Conservation (phyloP, 2,797 vertebrate species). For the Coluber constrictor region DNA sequence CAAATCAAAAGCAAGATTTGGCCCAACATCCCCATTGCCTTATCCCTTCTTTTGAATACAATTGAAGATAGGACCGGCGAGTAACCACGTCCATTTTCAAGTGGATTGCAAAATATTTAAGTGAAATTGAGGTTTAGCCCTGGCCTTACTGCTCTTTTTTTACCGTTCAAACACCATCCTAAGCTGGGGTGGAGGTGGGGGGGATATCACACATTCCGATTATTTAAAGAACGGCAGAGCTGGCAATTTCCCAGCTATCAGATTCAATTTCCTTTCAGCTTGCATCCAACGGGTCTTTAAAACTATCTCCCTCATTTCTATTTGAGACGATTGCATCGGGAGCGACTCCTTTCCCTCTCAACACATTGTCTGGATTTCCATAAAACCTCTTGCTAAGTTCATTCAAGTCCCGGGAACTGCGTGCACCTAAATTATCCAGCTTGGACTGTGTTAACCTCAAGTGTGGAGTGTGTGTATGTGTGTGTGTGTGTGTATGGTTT, state of each 20-base stretch:
- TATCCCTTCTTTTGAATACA: not conserved
- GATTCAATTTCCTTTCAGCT: not conserved
- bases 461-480: not conserved
- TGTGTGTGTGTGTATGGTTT: not conserved
- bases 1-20: not conserved
- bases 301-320: not conserved
- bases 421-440: not conserved
- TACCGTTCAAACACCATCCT: not conserved
- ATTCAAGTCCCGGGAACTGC: not conserved
- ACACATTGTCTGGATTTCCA: not conserved
- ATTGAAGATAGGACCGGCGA: not conserved
- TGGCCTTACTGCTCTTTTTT: not conserved
- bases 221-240: not conserved
- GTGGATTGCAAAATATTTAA: not conserved
- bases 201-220: not conserved
- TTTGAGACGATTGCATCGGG: too few species aligned
- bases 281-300: not conserved
- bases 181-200: not conserved
- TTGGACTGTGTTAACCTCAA: not conserved
- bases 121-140: not conserved
- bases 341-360: rapidly evolving
- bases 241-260: not conserved
- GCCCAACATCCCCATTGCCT: not conserved
- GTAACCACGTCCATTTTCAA: not conserved
- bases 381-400: not conserved